Evolutionary conservation across 2,888 invertebrate genomes (phyloP).

Genomic region (Nomada flava): DNA sequence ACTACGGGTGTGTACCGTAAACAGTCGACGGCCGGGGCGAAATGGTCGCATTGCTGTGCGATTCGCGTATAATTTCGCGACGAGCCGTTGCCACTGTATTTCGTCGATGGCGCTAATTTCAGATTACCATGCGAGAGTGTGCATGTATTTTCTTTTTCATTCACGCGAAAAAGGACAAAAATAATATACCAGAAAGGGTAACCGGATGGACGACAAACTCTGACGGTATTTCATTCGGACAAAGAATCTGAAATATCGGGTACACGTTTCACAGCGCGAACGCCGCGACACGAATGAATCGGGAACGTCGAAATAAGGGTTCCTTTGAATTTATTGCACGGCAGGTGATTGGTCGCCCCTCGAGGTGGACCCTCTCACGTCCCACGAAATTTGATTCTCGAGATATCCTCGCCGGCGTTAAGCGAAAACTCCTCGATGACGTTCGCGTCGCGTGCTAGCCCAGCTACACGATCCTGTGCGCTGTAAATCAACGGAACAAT

Average conservation of each 20-base stretch:
- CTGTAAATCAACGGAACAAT: constrained; percentile 69
- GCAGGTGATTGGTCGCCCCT: constrained; percentile 51
- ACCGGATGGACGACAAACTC: background rate
- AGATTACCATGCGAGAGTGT: background rate
- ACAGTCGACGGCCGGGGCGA: constrained; percentile 25
- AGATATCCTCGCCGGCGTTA: constrained; percentile 55
- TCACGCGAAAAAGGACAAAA: background rate
- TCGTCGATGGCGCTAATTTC: background rate
- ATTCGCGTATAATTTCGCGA: constrained; percentile 12
- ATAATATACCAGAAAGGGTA: background rate
- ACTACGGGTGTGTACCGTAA: constrained; percentile 43
- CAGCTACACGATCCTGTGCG: constrained; percentile 16
- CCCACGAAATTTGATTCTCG: constrained; percentile 64
- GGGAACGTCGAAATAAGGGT: constrained; percentile 48
- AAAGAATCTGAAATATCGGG: constrained; percentile 39
- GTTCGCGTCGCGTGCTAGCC: constrained; percentile 42
- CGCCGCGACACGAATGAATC: constrained; percentile 32
- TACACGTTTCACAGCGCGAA: background rate
- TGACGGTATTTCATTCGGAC: constrained; percentile 24
- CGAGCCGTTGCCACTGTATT: constrained; percentile 1
- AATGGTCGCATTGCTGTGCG: constrained; percentile 28
- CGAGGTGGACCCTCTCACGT: background rate
- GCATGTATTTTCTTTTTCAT: background rate
- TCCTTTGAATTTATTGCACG: constrained; percentile 52
- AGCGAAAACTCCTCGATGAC: constrained; percentile 50